These are phyloP conservation scores for Drosophila bocqueti DNA, from an alignment of 1,140 invertebrate species.

Conservation along the genomic window DNA sequence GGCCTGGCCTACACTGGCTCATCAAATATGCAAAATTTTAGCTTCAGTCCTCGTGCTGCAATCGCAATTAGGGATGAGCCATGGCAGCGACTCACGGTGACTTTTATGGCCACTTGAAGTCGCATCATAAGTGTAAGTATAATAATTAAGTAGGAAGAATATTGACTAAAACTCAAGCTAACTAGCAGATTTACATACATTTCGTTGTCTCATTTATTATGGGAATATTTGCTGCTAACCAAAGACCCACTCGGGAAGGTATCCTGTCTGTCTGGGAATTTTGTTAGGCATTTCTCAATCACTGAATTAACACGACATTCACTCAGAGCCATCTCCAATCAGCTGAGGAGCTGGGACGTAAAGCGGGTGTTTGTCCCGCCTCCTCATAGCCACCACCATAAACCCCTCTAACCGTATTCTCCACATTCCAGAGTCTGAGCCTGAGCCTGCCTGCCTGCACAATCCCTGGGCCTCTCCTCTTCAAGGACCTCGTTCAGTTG, in stretches of 20 bases:
- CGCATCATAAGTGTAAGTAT: not conserved
- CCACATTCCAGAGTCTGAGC: not conserved
- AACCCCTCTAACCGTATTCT: not conserved
- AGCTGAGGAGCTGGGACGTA: not conserved
- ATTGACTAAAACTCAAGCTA: not conserved
- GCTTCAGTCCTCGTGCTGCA: slow-evolving; percentile 41
- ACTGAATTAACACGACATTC: slow-evolving; percentile 23
- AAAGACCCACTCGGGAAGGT: not conserved
- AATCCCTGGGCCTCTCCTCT: not conserved
- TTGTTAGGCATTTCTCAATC: slow-evolving; percentile 6
- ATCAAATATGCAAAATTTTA: slow-evolving; percentile 77
- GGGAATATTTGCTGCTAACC: not conserved
- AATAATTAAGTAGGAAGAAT: not conserved
- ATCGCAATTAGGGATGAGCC: slow-evolving; percentile 48
- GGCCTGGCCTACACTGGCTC: slow-evolving; percentile 36
- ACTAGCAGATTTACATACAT: not conserved
- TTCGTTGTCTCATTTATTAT: not conserved
- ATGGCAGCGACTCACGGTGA: slow-evolving; percentile 23
- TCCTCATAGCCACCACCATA: not conserved
- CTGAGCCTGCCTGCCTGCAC: not conserved
- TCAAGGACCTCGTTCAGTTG: slow-evolving; percentile 1
- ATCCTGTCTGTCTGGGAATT: not conserved
- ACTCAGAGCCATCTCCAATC: slow-evolving; percentile 20
- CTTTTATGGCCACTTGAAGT: not conserved
- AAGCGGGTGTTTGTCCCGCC: not conserved